These are phyloP conservation scores for Bedellia somnulentella DNA, from an alignment of 2,888 invertebrate genomes.

Conservation along the genomic window DNA sequence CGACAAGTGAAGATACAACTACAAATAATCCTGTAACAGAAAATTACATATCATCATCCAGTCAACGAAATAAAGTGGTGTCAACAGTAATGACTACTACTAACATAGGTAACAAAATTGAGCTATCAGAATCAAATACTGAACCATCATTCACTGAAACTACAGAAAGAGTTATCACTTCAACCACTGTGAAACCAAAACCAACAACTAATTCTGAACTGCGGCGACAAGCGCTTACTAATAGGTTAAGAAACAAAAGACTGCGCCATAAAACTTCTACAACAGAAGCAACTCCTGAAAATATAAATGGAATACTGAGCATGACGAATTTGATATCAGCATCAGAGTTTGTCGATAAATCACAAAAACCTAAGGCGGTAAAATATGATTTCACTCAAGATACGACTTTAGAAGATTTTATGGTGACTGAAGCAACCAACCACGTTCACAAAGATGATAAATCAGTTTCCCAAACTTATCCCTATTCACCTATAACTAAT, in stretches of 20 bases:
- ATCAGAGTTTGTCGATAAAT: conserved; percentile 38
- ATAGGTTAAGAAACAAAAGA: conserved; percentile 36
- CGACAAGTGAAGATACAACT: conserved; percentile 9
- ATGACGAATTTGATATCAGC: conserved; percentile 38
- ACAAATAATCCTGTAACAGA: conserved; percentile 13
- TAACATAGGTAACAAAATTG: conserved; percentile 5
- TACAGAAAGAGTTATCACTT: conserved; percentile 18
- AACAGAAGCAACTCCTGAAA: conserved; percentile 34
- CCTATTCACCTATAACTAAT: conserved; percentile 15
- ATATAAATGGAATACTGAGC: conserved; percentile 30
- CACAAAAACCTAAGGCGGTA: conserved; percentile 21
- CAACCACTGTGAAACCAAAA: conserved; percentile 17
- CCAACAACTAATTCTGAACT: conserved; percentile 22
- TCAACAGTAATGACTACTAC: conserved; percentile 8
- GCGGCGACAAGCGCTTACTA: conserved; percentile 31
- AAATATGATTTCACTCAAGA: conserved; percentile 15
- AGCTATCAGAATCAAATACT: conserved; percentile 12
- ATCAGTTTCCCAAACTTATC: too few species aligned
- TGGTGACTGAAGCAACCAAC: conserved; percentile 19
- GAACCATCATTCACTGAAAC: conserved; percentile 12
- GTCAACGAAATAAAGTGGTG: too few species aligned
- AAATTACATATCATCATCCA: conserved; percentile 2
- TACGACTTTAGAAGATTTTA: conserved; percentile 29
- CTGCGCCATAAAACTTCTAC: conserved; percentile 30
- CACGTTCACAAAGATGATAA: conserved; percentile 11